phyloP scores from a whole-genome alignment of 2,797 vertebrate genomes.

The Pangasius mekongensis region DNA sequence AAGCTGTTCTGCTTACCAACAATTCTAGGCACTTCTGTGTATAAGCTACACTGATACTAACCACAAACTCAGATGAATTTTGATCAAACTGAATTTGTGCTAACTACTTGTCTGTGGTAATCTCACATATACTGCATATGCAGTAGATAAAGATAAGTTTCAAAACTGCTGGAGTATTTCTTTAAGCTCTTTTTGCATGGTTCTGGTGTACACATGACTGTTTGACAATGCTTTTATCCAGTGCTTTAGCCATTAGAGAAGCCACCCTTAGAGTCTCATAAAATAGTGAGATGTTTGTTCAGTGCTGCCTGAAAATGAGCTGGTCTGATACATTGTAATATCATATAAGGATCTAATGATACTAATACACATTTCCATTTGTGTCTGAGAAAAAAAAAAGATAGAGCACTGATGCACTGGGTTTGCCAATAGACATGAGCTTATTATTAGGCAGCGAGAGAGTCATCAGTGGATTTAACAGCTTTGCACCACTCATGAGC shows the following conservation, averaged over 20 bases:
- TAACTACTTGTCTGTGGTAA: neutral
- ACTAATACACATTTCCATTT: constrained; percentile 47
- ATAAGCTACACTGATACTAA: neutral
- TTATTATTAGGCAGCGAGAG: constrained; percentile 79
- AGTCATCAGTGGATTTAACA: constrained; percentile 85
- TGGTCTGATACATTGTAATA: constrained; percentile 38
- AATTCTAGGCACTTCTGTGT: neutral
- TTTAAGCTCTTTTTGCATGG: neutral
- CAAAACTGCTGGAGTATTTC: neutral
- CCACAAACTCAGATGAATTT: neutral
- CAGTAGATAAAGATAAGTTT: neutral
- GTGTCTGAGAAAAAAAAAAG: constrained; percentile 38
- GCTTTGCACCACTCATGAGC: constrained; percentile 75
- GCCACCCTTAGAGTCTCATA: constrained; percentile 16
- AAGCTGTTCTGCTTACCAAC: neutral
- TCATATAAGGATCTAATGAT: constrained; percentile 36
- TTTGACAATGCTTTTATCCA: neutral
- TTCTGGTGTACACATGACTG: neutral
- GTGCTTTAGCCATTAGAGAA: constrained; percentile 16
- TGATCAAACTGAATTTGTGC: neutral
- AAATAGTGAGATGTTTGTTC: constrained; percentile 34
- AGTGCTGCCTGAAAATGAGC: constrained; percentile 35
- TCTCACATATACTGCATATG: neutral
- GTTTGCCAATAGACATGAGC: constrained; percentile 67
- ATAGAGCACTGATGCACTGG: constrained; percentile 47